phyloP scores from a whole-genome alignment of 2,888 invertebrate genomes.

The Onthophagus sagittarius region DNA sequence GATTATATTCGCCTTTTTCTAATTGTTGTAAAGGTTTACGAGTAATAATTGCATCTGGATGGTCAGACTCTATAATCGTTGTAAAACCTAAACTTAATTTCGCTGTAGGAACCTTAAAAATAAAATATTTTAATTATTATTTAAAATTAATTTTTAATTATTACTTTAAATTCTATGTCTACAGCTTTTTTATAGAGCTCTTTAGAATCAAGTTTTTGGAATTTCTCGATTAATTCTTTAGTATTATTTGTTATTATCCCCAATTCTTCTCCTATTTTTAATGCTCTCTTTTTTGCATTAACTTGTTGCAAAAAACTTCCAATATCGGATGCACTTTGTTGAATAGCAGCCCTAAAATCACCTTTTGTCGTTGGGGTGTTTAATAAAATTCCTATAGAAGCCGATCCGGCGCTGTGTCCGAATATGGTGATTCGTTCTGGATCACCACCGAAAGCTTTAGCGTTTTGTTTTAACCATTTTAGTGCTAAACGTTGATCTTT shows the following conservation, averaged over 20 bases:
- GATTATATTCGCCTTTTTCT: neutral
- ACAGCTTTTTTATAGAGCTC: neutral
- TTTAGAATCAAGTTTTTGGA: neutral
- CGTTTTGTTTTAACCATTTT: slow-evolving; percentile 61
- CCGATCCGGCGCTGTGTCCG: slow-evolving; percentile 65
- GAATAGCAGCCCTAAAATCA: neutral
- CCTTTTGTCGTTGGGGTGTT: neutral
- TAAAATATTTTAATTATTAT: neutral
- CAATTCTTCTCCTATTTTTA: neutral
- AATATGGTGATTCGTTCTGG: slow-evolving; percentile 58
- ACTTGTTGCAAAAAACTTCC: neutral
- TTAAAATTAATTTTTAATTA: neutral
- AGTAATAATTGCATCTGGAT: neutral
- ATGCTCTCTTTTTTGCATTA: neutral
- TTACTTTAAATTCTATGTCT: neutral
- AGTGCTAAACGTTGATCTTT: slow-evolving; percentile 65
- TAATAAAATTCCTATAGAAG: slow-evolving; percentile 49
- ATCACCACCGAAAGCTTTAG: slow-evolving; percentile 62
- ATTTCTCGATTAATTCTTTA: neutral
- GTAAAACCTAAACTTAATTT: neutral
- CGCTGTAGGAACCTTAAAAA: neutral
- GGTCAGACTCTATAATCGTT: neutral
- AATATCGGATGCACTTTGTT: neutral
- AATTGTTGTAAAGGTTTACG: neutral
- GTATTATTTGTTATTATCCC: neutral